Percentiles rank a stretch among this genome's conserved stretches.
These are phyloP conservation scores for Cephalopterus ornatus DNA, from an alignment of 2,113 vertebrate genomes.

Conservation along the genomic window DNA sequence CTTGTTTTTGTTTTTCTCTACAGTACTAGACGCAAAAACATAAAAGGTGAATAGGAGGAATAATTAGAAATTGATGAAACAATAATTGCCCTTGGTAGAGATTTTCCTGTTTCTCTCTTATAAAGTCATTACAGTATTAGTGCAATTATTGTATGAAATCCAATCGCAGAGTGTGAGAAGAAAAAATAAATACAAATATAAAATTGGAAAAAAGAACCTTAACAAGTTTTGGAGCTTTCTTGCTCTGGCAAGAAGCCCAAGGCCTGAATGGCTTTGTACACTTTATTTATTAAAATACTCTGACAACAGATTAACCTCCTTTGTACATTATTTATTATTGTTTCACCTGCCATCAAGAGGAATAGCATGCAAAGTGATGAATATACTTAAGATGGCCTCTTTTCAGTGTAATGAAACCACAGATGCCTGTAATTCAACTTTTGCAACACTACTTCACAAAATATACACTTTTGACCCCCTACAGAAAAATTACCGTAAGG, in stretches of 20 bases:
- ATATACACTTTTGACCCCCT: neutral
- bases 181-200: conserved; percentile 26
- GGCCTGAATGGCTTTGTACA: conserved; percentile 31
- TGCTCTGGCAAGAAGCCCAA: neutral
- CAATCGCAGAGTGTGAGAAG: neutral
- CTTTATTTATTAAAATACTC: conserved; percentile 58
- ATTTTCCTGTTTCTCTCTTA: neutral
- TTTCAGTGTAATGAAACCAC: neutral
- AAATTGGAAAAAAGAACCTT: conserved; percentile 28
- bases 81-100: neutral
- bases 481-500: neutral
- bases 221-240: neutral
- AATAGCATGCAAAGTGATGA: neutral
- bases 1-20: neutral
- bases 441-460: neutral
- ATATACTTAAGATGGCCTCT: neutral
- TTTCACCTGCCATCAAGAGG: conserved; percentile 22
- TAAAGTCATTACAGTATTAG: conserved; percentile 9
- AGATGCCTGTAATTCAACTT: neutral
- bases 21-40: neutral
- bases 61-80: neutral
- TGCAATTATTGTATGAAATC: conserved; percentile 16
- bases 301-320: conserved; percentile 41
- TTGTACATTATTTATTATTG: conserved; percentile 62
- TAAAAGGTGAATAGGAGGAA: neutral